phyloP scores from a whole-genome alignment of 1,140 invertebrate species.

The Hyposmocoma kahamanoa region DNA sequence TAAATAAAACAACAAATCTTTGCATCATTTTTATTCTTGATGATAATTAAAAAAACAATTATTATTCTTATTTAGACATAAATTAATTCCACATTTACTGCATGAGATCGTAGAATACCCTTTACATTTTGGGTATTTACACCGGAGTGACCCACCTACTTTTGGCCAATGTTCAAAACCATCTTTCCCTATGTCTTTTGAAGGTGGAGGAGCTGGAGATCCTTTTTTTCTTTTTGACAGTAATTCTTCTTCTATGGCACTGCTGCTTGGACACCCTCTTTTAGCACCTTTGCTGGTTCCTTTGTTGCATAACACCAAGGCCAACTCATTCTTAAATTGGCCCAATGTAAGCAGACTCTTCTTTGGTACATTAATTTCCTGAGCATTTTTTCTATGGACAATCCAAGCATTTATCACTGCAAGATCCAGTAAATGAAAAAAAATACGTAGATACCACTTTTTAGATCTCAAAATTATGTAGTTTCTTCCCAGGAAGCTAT shows the following conservation, averaged over 20 bases:
- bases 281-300: constrained; percentile 27
- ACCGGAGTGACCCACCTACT: constrained; percentile 27
- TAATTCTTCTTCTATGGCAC: constrained; percentile 22
- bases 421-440: constrained; percentile 40
- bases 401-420: constrained; percentile 30
- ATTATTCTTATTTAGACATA: constrained; percentile 37
- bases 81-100: constrained; percentile 27
- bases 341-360: constrained; percentile 26
- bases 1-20: constrained; percentile 21
- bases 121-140: constrained; percentile 34
- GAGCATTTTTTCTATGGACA: constrained; percentile 23
- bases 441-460: constrained; percentile 41
- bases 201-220: constrained; percentile 22
- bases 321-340: constrained; percentile 32
- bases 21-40: constrained; percentile 23
- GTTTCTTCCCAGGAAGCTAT: constrained; percentile 60
- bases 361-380: constrained; percentile 20
- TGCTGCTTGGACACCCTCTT: constrained; percentile 28
- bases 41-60: constrained; percentile 41
- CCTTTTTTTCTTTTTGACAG: constrained; percentile 25
- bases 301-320: constrained; percentile 24
- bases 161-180: constrained; percentile 29
- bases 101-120: constrained; percentile 31
- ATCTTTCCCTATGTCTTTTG: constrained; percentile 33
- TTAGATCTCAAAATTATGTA: constrained; percentile 35